phyloP scores from a whole-genome alignment of 2,888 invertebrate species.

The Ornithoptera priamus region DNA sequence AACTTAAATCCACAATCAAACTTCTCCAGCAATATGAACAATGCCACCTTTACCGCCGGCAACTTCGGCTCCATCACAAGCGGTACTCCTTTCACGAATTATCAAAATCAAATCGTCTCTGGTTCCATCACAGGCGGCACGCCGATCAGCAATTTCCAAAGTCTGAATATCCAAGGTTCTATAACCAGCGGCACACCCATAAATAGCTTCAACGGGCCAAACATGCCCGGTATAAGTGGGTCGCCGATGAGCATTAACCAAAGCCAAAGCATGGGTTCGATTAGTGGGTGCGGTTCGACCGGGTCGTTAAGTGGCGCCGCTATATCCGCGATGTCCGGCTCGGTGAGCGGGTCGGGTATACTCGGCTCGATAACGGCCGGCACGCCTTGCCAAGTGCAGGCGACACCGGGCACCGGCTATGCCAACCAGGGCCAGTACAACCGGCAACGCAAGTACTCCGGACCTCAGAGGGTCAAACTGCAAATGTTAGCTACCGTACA shows the following conservation, averaged over 20 bases:
- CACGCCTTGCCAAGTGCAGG: constrained; percentile 36
- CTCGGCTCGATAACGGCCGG: constrained; percentile 53
- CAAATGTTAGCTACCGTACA: constrained; percentile 84
- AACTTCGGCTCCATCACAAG: constrained; percentile 35
- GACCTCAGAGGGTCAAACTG: constrained; percentile 71
- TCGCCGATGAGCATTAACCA: constrained; percentile 32
- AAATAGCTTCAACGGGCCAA: constrained; percentile 13
- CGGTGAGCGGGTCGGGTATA: constrained; percentile 4
- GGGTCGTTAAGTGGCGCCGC: constrained; percentile 15
- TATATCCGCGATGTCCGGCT: constrained; percentile 2
- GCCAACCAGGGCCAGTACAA: constrained; percentile 46
- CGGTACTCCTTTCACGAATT: constrained; percentile 34
- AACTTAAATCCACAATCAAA: constrained; percentile 4
- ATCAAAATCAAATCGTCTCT: constrained; percentile 20
- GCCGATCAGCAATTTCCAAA: constrained; percentile 22
- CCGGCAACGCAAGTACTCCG: constrained; percentile 79
- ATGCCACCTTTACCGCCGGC: constrained; percentile 12
- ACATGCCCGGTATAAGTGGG: constrained; percentile 32
- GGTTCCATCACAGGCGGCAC: constrained; percentile 26
- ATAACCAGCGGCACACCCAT: constrained; percentile 31
- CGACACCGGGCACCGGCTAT: constrained; percentile 32
- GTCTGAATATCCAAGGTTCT: constrained; percentile 24
- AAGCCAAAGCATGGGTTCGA: constrained; percentile 31
- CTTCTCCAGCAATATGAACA: constrained; percentile 26
- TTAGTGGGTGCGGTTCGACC: constrained; percentile 8